Percentiles rank a stretch among this genome's conserved stretches.
These are phyloP conservation scores for Castor canadensis DNA, from an alignment of 2,113 vertebrate genomes.

Conservation along the genomic window DNA sequence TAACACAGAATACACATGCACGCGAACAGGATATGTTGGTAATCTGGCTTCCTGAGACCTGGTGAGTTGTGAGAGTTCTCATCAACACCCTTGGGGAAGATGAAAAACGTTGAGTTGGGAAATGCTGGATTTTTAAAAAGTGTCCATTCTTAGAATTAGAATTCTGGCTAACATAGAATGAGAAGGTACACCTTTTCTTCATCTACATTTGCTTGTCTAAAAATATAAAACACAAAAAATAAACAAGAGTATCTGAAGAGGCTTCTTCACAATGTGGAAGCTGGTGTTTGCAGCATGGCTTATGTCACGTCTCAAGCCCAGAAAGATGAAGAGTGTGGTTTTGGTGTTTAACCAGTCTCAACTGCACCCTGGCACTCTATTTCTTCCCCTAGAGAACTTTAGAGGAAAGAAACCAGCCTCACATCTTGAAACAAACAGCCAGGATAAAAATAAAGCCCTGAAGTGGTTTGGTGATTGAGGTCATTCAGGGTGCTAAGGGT, in stretches of 20 bases:
- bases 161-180: slow-evolving; percentile 25
- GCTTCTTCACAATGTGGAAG: slow-evolving; percentile 54
- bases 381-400: slow-evolving; percentile 82
- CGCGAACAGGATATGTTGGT: slow-evolving; percentile 66
- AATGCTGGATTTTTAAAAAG: slow-evolving; percentile 53
- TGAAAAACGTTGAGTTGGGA: slow-evolving; percentile 61
- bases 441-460: slow-evolving; percentile 83
- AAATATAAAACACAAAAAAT: slow-evolving; percentile 58
- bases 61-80: slow-evolving; percentile 71
- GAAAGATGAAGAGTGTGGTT: slow-evolving; percentile 85
- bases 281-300: slow-evolving; percentile 78
- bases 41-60: slow-evolving; percentile 77
- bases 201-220: slow-evolving; percentile 48
- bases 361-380: slow-evolving; percentile 88
- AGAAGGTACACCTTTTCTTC: neutral
- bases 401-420: slow-evolving; percentile 82
- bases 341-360: slow-evolving; percentile 86
- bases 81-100: slow-evolving; percentile 64
- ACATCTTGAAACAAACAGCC: slow-evolving; percentile 79
- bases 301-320: slow-evolving; percentile 87
- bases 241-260: neutral
- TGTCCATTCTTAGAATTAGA: slow-evolving; percentile 49
- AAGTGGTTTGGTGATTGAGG: slow-evolving; percentile 87
- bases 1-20: slow-evolving; percentile 69
- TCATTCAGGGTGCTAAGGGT: slow-evolving; percentile 67